Base-by-base conservation (phyloP, 2,113 vertebrate genomes). In the Melanerpes aurifrons region DNA sequence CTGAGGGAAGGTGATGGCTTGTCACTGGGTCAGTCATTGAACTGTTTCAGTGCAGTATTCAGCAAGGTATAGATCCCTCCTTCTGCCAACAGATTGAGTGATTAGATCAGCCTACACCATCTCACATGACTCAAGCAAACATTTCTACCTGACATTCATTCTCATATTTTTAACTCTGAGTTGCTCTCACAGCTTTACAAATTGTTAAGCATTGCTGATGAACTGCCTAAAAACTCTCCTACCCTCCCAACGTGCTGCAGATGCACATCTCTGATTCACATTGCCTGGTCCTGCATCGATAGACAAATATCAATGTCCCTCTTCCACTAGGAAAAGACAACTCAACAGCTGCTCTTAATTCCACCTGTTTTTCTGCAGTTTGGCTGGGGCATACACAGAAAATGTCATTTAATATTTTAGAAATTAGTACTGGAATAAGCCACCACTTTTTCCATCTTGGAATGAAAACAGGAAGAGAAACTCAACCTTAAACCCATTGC, bases 201-300 rank as follows among this genome's bases (percentile, higher is more conserved):
- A 64, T 6, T 15, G 12, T 15, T 37, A n/a, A 45, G 18, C 59
- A 12, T 61, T 47, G 28, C 15, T 70, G 57, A 50, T 7, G 28
- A 79, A 74, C 57, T 15, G 11, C 53, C n/a, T 66, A 19, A 40
- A 16, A 50, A 24, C 9, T 5, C 25, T 62, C 37, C 37, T 37
- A 8, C 37, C 29, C 37, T n/a, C n/a, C 45, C 13, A 9, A 58
- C 35, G 15, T 21, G 19, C 40, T n/a, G 18, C 7, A n/a, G 48
- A 6, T 47, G 24, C 17, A 9, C 67, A 50, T 11, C 18, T 53
- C 35, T 15, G 15, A 45, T 45, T 15, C 43, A 45, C 31, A 29
- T 16, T 0, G 2, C 32, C 45, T 26, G 22, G 37, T 26, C 53
- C 8, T 2, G 3, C 18, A 47, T 2, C 4, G 16, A 15, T 22